Evolutionary conservation across 2,797 vertebrate genomes (phyloP).

Genomic region (Ctenochaetus hawaiiensis): DNA sequence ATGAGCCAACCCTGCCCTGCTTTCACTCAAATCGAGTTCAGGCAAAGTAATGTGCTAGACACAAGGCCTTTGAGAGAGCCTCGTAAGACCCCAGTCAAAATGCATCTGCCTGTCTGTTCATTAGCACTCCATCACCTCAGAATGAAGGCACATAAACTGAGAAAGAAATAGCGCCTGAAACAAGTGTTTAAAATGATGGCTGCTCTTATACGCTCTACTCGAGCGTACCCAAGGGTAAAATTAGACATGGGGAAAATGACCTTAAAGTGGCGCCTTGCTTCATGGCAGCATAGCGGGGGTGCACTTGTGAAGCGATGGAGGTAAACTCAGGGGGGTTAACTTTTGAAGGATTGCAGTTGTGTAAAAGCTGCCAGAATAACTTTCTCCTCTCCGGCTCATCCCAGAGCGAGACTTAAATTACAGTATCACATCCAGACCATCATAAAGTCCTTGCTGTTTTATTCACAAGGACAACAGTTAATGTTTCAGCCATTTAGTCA

Average conservation of each 20-base stretch:
- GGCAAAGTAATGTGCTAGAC: conserved; percentile 47
- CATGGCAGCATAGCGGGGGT: conserved; percentile 71
- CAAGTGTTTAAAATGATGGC: conserved; percentile 87
- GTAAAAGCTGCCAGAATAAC: conserved; percentile 72
- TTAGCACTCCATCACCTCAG: conserved; percentile 81
- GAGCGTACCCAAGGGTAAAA: conserved; percentile 87
- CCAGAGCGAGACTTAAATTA: conserved; percentile 64
- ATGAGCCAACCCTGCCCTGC: conserved; percentile 24
- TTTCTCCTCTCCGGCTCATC: conserved; percentile 62
- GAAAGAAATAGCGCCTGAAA: conserved; percentile 83
- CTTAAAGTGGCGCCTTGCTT: conserved; percentile 78
- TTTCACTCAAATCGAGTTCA: conserved; percentile 39
- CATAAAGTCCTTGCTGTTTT: conserved; percentile 70
- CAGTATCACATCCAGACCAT: conserved; percentile 62
- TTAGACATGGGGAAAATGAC: conserved; percentile 85
- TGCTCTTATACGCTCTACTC: conserved; percentile 81
- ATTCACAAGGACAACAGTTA: conserved; percentile 73
- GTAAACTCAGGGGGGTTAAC: conserved; percentile 74
- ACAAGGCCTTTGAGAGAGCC: conserved; percentile 50
- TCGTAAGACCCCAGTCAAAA: conserved; percentile 67
- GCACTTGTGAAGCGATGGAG: conserved; percentile 67
- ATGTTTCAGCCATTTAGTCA: conserved; percentile 72
- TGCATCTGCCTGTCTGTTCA: conserved; percentile 78
- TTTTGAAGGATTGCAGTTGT: conserved; percentile 73
- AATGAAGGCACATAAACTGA: conserved; percentile 81